Evolutionary conservation across 2,113 vertebrate genomes (phyloP).

Genomic region (Sander vitreus): DNA sequence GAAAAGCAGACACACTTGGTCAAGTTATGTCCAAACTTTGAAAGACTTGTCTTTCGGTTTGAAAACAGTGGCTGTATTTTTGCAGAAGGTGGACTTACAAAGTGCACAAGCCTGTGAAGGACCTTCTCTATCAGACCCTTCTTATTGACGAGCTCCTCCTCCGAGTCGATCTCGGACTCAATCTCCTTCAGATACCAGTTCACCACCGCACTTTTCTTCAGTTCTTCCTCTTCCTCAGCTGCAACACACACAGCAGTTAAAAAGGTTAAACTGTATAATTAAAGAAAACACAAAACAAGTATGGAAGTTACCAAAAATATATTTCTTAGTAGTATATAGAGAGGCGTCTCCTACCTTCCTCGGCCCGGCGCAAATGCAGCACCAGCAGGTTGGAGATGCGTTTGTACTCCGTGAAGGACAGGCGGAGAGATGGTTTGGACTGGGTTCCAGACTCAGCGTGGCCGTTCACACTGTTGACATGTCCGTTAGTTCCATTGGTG

Average conservation of each 20-base stretch:
- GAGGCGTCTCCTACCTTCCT: conserved; percentile 87
- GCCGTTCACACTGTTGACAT: conserved; percentile 82
- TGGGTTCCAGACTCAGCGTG: conserved; percentile 74
- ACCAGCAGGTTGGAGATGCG: conserved; percentile 97
- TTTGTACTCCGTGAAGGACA: conserved; percentile 93
- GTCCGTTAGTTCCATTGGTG: conserved; percentile 72
- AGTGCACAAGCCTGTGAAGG: conserved; percentile 94
- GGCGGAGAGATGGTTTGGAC: conserved; percentile 87
- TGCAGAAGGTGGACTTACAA: conserved; percentile 83
- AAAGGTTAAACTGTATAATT: not conserved
- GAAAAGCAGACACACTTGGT: not conserved
- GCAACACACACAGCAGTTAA: not conserved
- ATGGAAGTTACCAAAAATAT: too few species aligned
- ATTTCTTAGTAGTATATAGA: not conserved
- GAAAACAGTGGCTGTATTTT: not conserved
- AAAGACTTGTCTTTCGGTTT: not conserved
- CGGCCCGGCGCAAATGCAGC: conserved; percentile 91
- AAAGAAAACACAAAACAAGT: not conserved
- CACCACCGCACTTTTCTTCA: conserved; percentile 93
- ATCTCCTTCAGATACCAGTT: conserved; percentile 99
- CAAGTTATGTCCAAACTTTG: not conserved
- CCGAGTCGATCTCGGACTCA: conserved; percentile 97
- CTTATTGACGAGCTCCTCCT: conserved; percentile 94
- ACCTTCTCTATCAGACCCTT: conserved; percentile 96
- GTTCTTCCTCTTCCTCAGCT: conserved; percentile 92